These are phyloP conservation scores for Drosophila nigrodunni DNA, from an alignment of 1,140 invertebrate species.

Conservation along the genomic window DNA sequence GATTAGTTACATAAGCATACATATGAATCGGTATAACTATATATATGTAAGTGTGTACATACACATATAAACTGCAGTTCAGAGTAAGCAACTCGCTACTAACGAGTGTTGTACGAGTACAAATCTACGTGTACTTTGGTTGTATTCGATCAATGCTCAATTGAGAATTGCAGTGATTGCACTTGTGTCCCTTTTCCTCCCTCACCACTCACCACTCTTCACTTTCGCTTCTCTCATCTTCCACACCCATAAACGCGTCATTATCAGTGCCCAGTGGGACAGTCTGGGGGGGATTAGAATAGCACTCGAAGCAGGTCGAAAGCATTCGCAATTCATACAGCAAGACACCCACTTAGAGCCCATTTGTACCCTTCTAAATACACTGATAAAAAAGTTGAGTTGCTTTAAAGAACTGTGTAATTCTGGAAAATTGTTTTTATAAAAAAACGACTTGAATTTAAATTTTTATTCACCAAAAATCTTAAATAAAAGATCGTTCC, in stretches of 20 bases:
- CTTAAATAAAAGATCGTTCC: too few species aligned
- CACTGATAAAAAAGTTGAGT: too few species aligned
- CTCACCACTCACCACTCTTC: not conserved
- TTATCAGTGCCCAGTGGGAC: slow-evolving; percentile 3
- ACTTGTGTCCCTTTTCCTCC: slow-evolving; percentile 1
- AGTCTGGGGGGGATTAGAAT: slow-evolving; percentile 17
- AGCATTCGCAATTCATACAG: slow-evolving; percentile 1
- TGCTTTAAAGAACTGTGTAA: too few species aligned
- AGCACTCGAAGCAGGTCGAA: slow-evolving; percentile 37
- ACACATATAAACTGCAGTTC: slow-evolving; percentile 1
- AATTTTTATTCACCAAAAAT: too few species aligned
- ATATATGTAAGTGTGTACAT: not conserved
- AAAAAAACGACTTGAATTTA: too few species aligned
- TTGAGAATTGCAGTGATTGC: slow-evolving; percentile 9
- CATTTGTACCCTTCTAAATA: slow-evolving; percentile 17
- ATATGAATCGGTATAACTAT: not conserved
- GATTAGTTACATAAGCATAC: slow-evolving; percentile 4
- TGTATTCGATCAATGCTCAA: slow-evolving; percentile 18
- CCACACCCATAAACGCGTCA: not conserved
- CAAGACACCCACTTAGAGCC: slow-evolving; percentile 16
- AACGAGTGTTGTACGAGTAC: slow-evolving; percentile 4
- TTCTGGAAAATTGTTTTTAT: too few species aligned
- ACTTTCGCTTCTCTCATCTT: not conserved
- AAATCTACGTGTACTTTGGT: not conserved
- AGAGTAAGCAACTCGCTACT: slow-evolving; percentile 16